A percentile compares a stretch with the other conserved stretches of the same genome.
Conservation (phyloP, 2,797 vertebrate genomes). For the Enteromius afrohamiltoni region DNA sequence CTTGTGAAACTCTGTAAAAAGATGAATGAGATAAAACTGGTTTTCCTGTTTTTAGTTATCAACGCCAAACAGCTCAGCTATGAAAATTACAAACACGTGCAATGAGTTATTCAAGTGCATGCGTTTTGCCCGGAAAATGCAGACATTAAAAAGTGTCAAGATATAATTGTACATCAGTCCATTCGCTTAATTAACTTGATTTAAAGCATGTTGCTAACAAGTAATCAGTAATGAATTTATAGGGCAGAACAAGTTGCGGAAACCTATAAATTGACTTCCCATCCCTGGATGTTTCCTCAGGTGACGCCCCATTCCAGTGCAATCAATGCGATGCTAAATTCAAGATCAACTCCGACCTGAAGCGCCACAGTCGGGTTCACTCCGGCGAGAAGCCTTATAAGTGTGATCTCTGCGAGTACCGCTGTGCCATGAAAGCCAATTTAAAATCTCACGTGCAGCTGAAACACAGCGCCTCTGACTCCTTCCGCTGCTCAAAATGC, state of each 20-base stretch:
- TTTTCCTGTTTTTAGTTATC: conserved; percentile 15
- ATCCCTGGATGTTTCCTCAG: conserved; percentile 66
- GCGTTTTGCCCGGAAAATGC: background rate
- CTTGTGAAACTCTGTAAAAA: background rate
- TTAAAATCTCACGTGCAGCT: conserved; percentile 94
- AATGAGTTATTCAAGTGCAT: background rate
- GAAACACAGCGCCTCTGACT: conserved; percentile 86
- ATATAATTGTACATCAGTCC: background rate
- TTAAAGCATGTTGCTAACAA: background rate
- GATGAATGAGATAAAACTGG: background rate
- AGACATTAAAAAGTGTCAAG: background rate
- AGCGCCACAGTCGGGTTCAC: conserved; percentile 94
- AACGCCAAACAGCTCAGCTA: background rate
- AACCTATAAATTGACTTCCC: background rate
- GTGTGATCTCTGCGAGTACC: conserved; percentile 93
- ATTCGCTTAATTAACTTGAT: background rate
- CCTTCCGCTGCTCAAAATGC: conserved; percentile 86
- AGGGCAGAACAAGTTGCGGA: background rate
- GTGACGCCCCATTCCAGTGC: conserved; percentile 97
- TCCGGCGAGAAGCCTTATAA: conserved; percentile 97
- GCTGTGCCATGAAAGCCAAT: conserved; percentile 99
- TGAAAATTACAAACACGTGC: background rate
- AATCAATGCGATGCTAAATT: conserved; percentile 95
- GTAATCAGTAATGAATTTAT: background rate
- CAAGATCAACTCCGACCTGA: conserved; percentile 99